These are phyloP conservation scores for Macaria notata DNA, from an alignment of 2,888 invertebrate genomes.

Conservation along the genomic window DNA sequence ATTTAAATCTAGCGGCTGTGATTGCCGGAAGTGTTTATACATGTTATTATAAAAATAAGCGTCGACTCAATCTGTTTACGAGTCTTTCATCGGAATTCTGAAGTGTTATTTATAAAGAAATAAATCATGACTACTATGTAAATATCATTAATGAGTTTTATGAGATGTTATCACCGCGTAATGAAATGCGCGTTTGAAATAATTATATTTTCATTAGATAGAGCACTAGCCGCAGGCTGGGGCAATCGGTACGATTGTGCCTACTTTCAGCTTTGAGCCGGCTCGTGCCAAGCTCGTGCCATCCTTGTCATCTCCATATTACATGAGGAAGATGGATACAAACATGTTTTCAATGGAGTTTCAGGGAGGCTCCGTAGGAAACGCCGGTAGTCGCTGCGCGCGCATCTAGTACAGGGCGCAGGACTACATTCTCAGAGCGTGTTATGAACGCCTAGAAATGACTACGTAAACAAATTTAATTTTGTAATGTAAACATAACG, in stretches of 20 bases:
- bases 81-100: neutral
- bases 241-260: slow-evolving; percentile 21
- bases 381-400: slow-evolving; percentile 63
- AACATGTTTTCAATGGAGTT: slow-evolving; percentile 44
- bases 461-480: slow-evolving; percentile 22
- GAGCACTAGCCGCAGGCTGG: neutral
- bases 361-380: slow-evolving; percentile 48
- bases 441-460: slow-evolving; percentile 64
- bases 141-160: slow-evolving; percentile 3
- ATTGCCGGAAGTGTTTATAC: neutral
- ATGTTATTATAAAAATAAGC: neutral
- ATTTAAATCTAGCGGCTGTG: no score
- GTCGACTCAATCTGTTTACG: slow-evolving; percentile 4
- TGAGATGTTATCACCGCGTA: slow-evolving; percentile 5
- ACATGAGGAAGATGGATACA: slow-evolving; percentile 39
- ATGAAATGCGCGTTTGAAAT: slow-evolving; percentile 15
- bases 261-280: slow-evolving; percentile 15
- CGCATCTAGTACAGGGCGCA: slow-evolving; percentile 76
- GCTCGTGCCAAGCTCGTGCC: slow-evolving; percentile 11
- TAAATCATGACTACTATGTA: neutral
- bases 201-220: slow-evolving; percentile 14
- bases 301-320: slow-evolving; percentile 28
- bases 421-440: slow-evolving; percentile 61
- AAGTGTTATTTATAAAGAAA: neutral
- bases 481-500: neutral